phyloP scores from a whole-genome alignment of 35 echinoderm and acorn worm genomes.

The Lytechinus pictus region DNA sequence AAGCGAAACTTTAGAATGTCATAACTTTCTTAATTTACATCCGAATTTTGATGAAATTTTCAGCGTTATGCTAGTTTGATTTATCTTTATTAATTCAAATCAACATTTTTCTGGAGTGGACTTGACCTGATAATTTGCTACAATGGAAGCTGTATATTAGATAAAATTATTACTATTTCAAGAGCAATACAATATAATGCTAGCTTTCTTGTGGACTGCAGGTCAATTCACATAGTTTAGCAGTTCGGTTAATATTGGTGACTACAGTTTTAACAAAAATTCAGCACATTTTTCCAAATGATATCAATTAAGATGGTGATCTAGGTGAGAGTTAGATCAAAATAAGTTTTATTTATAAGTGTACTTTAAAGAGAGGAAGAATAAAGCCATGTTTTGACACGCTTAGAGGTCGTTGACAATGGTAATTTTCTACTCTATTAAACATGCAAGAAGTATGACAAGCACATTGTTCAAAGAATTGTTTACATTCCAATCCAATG shows the following conservation, averaged over 20 bases:
- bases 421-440: not conserved
- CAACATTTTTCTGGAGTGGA: no score
- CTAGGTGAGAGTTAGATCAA: not conserved
- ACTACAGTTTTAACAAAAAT: no score
- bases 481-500: conserved; percentile 19
- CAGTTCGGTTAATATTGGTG: no score
- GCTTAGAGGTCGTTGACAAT: not conserved
- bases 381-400: conserved; percentile 11
- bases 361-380: not conserved
- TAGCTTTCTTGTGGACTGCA: not conserved
- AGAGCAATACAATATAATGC: not conserved
- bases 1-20: no score
- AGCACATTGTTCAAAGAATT: not conserved
- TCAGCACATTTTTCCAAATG: not conserved
- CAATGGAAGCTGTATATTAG: not conserved
- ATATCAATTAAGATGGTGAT: not conserved
- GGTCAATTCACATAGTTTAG: not conserved
- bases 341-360: not conserved
- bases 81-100: no score
- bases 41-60: no score
- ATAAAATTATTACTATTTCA: not conserved
- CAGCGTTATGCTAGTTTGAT: no score
- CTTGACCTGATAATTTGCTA: not conserved
- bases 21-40: no score
- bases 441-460: not conserved